Base-by-base conservation (phyloP, 2,888 invertebrate species). In the Clusia tigrina region DNA sequence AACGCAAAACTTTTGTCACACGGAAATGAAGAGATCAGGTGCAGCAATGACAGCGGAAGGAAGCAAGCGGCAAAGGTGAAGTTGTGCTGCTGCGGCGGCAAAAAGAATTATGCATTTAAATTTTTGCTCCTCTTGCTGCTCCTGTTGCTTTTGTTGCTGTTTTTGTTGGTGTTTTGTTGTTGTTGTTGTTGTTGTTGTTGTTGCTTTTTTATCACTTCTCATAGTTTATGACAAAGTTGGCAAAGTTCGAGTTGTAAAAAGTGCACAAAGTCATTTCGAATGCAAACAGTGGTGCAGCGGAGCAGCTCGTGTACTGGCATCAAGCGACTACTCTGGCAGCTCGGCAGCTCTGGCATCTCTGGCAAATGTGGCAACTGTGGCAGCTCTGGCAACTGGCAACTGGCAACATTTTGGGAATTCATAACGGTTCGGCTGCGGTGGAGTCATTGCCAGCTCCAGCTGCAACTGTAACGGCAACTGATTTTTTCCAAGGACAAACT, bases 201-300 rank as follows among this genome's bases (percentile, higher is more conserved):
- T n/a, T n/a, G n/a, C n/a, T n/a, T 12, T 12, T 32, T 42, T 42
- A 42, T 42, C 42, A 42, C 42, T 42, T 42, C n/a, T 42, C n/a
- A 42, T 42, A 42, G 42, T 42, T 42, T 42, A 42, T 42, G 42
- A 42, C 42, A 42, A 42, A 42, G 12, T 42, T 42, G 9, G 42
- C 10, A 48, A 48, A 48, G 48, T 48, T 48, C 48, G 48, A 48
- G 20, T 18, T 48, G 48, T 48, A 48, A 48, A 48, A 18, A 9
- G 48, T 48, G 48, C 48, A 22, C 48, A 2, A 48, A 48, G 48
- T 48, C 48, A 48, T 48, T 48, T 48, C 22, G 48, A 20, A 48
- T 48, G 48, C 48, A 48, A 22, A 22, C 48, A 20, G 22, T 20
- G 22, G 48, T 48, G 48, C 48, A 48, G n/a, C 42, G n/a, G 12